Evolutionary conservation across 2,888 invertebrate genomes (phyloP), one percentile per base, ranked within the genome.

Genomic region (Steinernema carpocapsae): DNA sequence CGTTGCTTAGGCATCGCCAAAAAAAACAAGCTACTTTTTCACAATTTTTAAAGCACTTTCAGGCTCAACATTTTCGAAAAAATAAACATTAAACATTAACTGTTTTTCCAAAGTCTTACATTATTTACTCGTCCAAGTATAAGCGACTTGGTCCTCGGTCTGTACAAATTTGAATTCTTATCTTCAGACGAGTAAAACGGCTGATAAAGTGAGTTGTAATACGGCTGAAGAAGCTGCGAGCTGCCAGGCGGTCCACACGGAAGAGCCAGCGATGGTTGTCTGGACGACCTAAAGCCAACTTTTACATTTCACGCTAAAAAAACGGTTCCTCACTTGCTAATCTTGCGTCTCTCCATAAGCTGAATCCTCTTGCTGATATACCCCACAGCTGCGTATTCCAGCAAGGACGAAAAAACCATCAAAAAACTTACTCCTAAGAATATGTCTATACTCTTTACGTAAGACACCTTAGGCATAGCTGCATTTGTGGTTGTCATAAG

Each of bases 361-460:
- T 83, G 82, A 77, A 82, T 74, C 70, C 83, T 64, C 71, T 95
- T 95, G 83, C 94, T 94, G 93, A 96, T 94, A 90, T 96, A 96
- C 83, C 95, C 95, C 85, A 96, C 96, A 80, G 95, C 94, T 80
- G 96, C 96, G 90, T 96, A 96, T 91, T 96, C 96, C 91, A 96
- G 90, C 88, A 96, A 91, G 89, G 95, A 95, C 87, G 95, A 95
- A 91, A 96, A 96, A 88, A 96, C 96, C 95, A 96, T 96, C 89
- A 96, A 94, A 93, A 96, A 96, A 91, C 95, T 95, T 88, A 82
- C 80, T 4, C 82, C 82, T n/a, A 82, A 77, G 71, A 82, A 96
- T 86, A 96, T 95, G 90, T 96, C 96, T 89, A 96, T 96, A 56
- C 81, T 80, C 90, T 95, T 95, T 90, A 95, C 94, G 91, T 95